Conservation (phyloP, 2,888 invertebrate species). For the Apoda limacodes region DNA sequence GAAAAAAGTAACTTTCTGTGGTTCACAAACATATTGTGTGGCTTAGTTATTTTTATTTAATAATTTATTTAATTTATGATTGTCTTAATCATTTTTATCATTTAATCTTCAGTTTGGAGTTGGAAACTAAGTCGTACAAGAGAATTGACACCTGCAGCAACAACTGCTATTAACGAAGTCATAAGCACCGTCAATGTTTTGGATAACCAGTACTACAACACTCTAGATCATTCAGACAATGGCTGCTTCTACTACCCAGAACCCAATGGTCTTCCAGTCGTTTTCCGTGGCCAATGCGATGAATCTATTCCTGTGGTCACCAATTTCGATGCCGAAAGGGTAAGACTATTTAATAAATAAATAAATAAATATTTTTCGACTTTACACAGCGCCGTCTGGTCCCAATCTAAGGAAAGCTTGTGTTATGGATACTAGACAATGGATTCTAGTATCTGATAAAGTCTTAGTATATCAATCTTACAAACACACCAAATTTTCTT, state of each 20-base stretch:
- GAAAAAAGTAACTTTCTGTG: too few relatives aligned
- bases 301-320: conserved; percentile 25
- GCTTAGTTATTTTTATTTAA: too few relatives aligned
- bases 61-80: background rate
- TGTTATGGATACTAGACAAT: too few relatives aligned
- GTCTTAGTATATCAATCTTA: too few relatives aligned
- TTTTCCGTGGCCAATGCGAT: conserved; percentile 33
- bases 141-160: conserved; percentile 22
- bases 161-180: conserved; percentile 23
- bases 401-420: too few relatives aligned
- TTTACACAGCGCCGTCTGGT: too few relatives aligned
- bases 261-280: conserved; percentile 22
- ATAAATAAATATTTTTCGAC: too few relatives aligned
- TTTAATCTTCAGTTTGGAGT: conserved; percentile 30
- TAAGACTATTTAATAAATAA: too few relatives aligned
- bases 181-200: conserved; percentile 26
- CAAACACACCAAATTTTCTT: too few relatives aligned
- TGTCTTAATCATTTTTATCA: background rate
- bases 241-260: conserved; percentile 30
- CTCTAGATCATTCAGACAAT: conserved; percentile 23
- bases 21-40: too few relatives aligned
- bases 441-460: too few relatives aligned
- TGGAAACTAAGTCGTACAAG: conserved; percentile 38
- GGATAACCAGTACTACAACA: conserved; percentile 28
- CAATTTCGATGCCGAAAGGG: conserved; percentile 26